A percentile compares a stretch with the other conserved stretches of the same genome.
phyloP scores from a whole-genome alignment of 1,140 invertebrate species.

The Aphelenchoides avenae region DNA sequence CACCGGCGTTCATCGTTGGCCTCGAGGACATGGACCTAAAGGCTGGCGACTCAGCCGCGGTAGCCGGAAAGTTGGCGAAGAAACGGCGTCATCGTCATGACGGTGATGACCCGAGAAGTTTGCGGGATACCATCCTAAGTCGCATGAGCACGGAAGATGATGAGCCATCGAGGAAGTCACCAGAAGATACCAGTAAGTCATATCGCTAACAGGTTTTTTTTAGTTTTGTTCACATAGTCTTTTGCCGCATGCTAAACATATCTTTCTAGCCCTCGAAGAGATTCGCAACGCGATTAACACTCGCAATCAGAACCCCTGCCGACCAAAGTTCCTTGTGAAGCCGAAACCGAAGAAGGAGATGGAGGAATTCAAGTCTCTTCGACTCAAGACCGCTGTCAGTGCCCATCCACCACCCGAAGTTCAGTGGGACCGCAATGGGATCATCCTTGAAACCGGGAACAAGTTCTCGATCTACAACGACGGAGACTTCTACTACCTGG shows the following conservation, averaged over 20 bases:
- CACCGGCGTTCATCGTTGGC: slow-evolving; percentile 47
- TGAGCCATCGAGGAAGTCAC: slow-evolving; percentile 4
- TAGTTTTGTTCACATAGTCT: not conserved
- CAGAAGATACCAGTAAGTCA: slow-evolving; percentile 26
- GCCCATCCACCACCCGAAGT: slow-evolving; percentile 51
- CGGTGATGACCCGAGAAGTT: slow-evolving; percentile 31
- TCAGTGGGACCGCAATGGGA: slow-evolving; percentile 53
- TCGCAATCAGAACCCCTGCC: slow-evolving; percentile 28
- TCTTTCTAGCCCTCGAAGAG: slow-evolving; percentile 37
- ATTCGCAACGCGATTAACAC: slow-evolving; percentile 24
- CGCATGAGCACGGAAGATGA: slow-evolving; percentile 24
- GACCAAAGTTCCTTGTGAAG: slow-evolving; percentile 55
- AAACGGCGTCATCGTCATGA: slow-evolving; percentile 17
- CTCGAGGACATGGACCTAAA: slow-evolving; percentile 54
- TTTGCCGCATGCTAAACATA: slow-evolving; percentile 4
- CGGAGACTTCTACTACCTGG: slow-evolving; percentile 57
- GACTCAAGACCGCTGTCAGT: slow-evolving; percentile 53
- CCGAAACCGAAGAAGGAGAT: slow-evolving; percentile 54
- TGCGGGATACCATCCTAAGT: slow-evolving; percentile 29
- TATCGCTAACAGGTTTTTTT: slow-evolving; percentile 6
- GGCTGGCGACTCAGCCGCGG: slow-evolving; percentile 48
- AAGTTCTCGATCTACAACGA: slow-evolving; percentile 59
- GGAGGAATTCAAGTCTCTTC: slow-evolving; percentile 54
- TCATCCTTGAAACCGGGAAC: slow-evolving; percentile 58
- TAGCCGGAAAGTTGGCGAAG: slow-evolving; percentile 48